Evolutionary conservation across 23 tunicate genomes (phyloP).

Genomic region (Halocynthia aurantium): DNA sequence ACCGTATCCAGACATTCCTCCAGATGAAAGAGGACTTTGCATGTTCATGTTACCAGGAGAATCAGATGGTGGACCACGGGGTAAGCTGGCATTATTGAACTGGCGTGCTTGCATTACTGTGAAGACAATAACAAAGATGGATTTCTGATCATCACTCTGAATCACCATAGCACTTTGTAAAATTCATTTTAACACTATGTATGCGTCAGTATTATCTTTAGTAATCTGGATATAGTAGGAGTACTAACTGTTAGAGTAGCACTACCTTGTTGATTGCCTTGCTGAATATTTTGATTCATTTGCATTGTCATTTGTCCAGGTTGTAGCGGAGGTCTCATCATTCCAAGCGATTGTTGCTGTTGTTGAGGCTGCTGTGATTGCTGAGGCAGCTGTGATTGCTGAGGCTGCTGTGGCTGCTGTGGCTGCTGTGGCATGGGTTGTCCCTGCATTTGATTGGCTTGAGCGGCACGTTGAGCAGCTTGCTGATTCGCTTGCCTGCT

Average conservation of each 20-base stretch:
- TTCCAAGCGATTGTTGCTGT: conserved; percentile 20
- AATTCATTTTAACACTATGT: no score
- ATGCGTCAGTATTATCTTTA: no score
- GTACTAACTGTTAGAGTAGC: no score
- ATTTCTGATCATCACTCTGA: no score
- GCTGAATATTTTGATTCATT: no score
- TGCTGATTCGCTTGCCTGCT: conserved; percentile 10
- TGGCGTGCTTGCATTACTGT: conserved; percentile 5
- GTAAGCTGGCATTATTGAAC: background rate
- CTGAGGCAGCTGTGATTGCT: conserved; percentile 17
- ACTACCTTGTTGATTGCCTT: no score
- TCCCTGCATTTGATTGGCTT: conserved; percentile 17
- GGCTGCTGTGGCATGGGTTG: conserved; percentile 19
- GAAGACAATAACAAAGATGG: background rate
- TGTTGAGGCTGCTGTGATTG: conserved; percentile 24
- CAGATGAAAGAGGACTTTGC: conserved; percentile 50
- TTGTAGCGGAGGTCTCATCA: conserved; percentile 5
- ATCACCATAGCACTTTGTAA: no score
- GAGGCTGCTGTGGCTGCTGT: conserved; percentile 12
- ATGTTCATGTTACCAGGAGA: conserved; percentile 25
- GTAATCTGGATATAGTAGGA: no score
- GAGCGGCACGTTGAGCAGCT: conserved; percentile 7
- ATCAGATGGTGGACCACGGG: conserved; percentile 18
- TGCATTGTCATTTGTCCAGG: background rate
- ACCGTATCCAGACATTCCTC: conserved; percentile 13